Evolutionary conservation across 1,140 invertebrate genomes (phyloP), one percentile per base, ranked within the genome.

Genomic region (Protaetia brevitarsis): DNA sequence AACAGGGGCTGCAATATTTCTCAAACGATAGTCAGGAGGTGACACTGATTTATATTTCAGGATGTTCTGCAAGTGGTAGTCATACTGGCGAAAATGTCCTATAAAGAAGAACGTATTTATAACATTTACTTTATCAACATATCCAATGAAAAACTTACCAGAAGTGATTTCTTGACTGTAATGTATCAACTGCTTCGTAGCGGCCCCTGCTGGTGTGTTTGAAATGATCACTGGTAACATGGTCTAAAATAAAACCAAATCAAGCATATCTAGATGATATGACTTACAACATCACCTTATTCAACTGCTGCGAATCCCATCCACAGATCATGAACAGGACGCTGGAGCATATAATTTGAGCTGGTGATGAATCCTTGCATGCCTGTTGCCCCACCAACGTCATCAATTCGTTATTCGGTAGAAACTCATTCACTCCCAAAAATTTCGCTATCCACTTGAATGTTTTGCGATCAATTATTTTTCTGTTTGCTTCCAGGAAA

Each of bases 161-260:
- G 11, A 57, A 4, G 3, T 57, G 5, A 8, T 26, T 77, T 82
- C 83, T 82, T 85, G 87, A 0, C 81, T 83, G 66, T 83, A 89
- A 75, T 89, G 87, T 10, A 88, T 72, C 1, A 94, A 70, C 26
- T 90, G 89, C 75, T 85, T 85, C 0, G 85, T 86, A 0, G 90
- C 93, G 0, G 91, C 85, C 23, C 91, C 90, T 3, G 89, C 88
- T 5, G 92, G 91, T 7, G 84, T 83, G 70, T 93, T 89, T n/a
- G 81, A 79, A 23, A 90, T 74, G 69, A 92, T 89, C 0, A 89
- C 80, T 1, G 88, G 84, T 27, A 89, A 67, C 28, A 88, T 73
- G 34, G 82, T 84, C 28, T 58, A 6, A 56, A 56, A 11, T 8
- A 51, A 2, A 51, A 8, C 7, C 31, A 34, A n/a, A n/a, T n/a